Base-by-base conservation (phyloP, 2,888 invertebrate genomes). In the Acrobasis repandana region DNA sequence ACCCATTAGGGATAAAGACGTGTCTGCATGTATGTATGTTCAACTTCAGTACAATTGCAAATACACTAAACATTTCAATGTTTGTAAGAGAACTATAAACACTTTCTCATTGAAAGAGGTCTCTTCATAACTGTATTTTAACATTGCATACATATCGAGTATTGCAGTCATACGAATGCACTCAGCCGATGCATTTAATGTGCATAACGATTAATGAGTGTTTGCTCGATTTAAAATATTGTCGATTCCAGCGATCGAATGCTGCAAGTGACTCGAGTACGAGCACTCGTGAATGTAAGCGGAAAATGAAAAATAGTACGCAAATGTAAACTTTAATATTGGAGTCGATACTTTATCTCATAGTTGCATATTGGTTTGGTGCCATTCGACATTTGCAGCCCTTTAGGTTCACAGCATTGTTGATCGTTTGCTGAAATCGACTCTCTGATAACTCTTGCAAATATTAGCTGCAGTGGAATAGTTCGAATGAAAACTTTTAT, bases 81-180 rank as follows among this genome's bases (percentile, higher is more conserved):
- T 14, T 43, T 11, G 5, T 43, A 43, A 43, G 6, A 43, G 14
- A 43, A 28, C 28, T 14, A 43, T 43, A 43, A 43, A 43, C 43
- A n/a, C 43, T 43, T n/a, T 43, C 11, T 38, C 10, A 14, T n/a
- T 14, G 11, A 43, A 43, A 43, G 43, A 43, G 43, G 43, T 10
- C 43, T 43, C 43, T 43, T 10, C 43, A 43, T 43, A 43, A 43
- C 43, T 43, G 43, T 14, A 43, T n/a, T n/a, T n/a, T 43, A 2
- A n/a, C n/a, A 54, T 54, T 54, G 54, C 54, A 54, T 54, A 38
- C 43, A 54, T 43, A 54, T 54, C 11, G 38, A 18, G 20, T 38
- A 38, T 16, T 51, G 33, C 20, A 34, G 52, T 20, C 20, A 9
- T 14, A 18, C 14, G 38, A 43, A 38, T 18, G 54, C 54, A 54